Conservation (phyloP, 2,113 vertebrate species). For the Petromus typicus region DNA sequence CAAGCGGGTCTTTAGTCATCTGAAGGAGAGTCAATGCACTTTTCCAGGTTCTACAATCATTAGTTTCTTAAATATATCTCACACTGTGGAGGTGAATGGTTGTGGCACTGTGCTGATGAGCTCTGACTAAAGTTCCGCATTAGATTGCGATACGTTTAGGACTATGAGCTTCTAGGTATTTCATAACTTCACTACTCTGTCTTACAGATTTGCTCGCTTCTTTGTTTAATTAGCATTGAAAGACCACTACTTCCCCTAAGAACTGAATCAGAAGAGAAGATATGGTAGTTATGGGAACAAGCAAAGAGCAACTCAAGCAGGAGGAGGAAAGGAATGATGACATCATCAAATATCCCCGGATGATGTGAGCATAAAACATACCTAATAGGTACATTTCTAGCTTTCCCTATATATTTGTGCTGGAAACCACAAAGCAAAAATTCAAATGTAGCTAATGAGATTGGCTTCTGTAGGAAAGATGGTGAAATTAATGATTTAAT, state of each 20-base stretch:
- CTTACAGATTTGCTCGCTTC: neutral
- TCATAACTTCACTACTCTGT: neutral
- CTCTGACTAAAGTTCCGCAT: neutral
- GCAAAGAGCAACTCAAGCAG: neutral
- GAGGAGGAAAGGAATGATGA: neutral
- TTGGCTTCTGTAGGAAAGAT: neutral
- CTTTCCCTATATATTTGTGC: neutral
- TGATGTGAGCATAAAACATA: neutral
- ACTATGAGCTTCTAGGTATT: neutral
- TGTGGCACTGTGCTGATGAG: neutral
- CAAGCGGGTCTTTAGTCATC: rapidly evolving
- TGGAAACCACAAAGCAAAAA: neutral
- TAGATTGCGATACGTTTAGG: neutral
- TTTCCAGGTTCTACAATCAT: neutral
- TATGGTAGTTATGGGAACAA: rapidly evolving
- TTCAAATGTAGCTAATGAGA: neutral
- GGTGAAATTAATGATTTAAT: neutral
- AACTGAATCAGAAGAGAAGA: neutral
- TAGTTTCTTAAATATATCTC: neutral
- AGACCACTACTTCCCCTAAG: neutral
- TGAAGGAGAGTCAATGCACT: neutral
- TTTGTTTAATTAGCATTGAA: neutral
- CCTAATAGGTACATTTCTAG: neutral
- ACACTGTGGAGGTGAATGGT: rapidly evolving
- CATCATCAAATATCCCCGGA: neutral